Percentiles rank a stretch among this genome's conserved stretches.
phyloP scores from a whole-genome alignment of 2,113 vertebrate species.

The Alexandromys fortis region DNA sequence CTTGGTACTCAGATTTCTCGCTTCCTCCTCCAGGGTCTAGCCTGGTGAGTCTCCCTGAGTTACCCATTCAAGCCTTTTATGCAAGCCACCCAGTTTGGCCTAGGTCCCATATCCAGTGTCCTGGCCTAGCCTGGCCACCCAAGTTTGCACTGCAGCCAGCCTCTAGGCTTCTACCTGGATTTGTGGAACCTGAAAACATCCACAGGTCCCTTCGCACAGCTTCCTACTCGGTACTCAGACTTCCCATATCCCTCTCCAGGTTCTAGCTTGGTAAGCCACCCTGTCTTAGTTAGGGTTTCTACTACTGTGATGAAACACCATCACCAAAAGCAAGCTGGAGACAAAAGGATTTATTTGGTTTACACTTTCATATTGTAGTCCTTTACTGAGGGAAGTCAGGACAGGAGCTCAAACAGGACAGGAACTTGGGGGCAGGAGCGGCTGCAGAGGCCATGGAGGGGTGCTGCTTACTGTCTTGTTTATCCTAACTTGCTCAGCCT shows the following conservation, averaged over 20 bases:
- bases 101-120: background rate
- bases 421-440: no score
- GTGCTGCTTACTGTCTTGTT: background rate
- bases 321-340: background rate
- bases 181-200: background rate
- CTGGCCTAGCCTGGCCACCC: background rate
- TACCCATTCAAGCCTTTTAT: background rate
- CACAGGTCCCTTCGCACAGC: background rate
- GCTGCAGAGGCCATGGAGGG: background rate
- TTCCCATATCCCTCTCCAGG: background rate
- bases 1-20: background rate
- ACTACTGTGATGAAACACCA: background rate
- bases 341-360: background rate
- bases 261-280: background rate
- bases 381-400: background rate
- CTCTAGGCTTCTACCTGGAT: background rate
- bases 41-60: background rate
- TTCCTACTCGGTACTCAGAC: background rate
- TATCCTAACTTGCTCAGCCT: background rate
- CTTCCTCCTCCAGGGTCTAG: background rate
- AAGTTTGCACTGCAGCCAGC: background rate
- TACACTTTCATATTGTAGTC: background rate
- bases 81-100: background rate
- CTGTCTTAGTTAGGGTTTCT: background rate
- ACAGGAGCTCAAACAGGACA: background rate